Evolutionary conservation across 2,797 vertebrate species (phyloP), one percentile per base, ranked within the genome.

Genomic region (Rhodeus uyekii): DNA sequence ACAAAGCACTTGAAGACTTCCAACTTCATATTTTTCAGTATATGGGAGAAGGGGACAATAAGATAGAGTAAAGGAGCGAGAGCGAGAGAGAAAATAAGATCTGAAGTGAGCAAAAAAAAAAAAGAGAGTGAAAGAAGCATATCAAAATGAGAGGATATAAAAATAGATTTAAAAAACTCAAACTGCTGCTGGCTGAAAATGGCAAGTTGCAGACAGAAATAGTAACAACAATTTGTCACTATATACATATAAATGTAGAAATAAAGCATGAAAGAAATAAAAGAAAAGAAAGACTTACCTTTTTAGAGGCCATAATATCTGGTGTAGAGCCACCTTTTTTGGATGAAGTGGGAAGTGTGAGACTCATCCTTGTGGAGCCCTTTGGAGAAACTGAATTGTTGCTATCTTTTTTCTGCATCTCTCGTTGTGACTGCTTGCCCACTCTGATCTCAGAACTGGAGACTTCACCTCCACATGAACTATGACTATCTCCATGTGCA

Each of bases 111-210:
- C 88, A 92, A 88, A 86, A 18, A 50, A 85, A 90, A 89, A 91
- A 87, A 89, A 83, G 86, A 87, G 86, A 88, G 87, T 81, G 83
- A 88, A 85, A 84, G 84, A 36, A 16, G 16, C 3, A 65, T 16
- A 84, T 10, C 48, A 50, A 58, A 58, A 63, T 79, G 9, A 58
- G 38, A 12, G 18, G 8, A 42, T 67, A 22, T 80, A 80, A 80
- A 83, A 83, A 86, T 80, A 83, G 81, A 76, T n/a, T n/a, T 67
- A 32, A 84, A 85, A 83, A 84, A 83, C 88, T 89, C 89, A 89
- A 89, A 87, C 88, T 89, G 93, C 93, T 93, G 91, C 92, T 92
- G 81, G 91, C 90, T 95, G 93, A 93, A 94, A 94, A 95, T 93
- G 90, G 89, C 87, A 88, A 86, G 91, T 92, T 92, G 90, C 91